Conservation (phyloP, 2,888 invertebrate genomes). For the Metellina segmentata region DNA sequence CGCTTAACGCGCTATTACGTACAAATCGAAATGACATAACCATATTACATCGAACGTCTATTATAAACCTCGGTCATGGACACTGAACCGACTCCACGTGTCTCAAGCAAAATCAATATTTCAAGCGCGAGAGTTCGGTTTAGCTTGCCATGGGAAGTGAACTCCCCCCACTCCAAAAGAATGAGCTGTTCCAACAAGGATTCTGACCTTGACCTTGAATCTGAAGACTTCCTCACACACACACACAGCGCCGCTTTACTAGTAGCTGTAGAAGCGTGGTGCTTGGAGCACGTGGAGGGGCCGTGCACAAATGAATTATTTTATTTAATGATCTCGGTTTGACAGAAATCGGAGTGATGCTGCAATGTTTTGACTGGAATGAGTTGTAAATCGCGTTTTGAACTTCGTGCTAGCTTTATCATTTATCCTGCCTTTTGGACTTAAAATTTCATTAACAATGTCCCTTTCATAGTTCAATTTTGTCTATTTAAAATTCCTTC, state of each 20-base stretch:
- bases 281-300: conserved; percentile 63
- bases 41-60: background rate
- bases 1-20: background rate
- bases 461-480: no score
- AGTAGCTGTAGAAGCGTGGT: conserved; percentile 63
- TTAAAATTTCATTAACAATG: no score
- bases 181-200: conserved; percentile 69
- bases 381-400: no score
- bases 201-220: conserved; percentile 75
- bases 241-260: conserved; percentile 51
- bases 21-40: conserved; percentile 9
- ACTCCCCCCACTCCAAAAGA: conserved; percentile 60
- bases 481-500: no score
- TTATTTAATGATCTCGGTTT: no score
- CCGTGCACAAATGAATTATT: background rate
- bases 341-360: no score
- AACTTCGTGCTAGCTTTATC: no score
- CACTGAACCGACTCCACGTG: conserved; percentile 40
- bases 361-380: no score
- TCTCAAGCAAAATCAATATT: conserved; percentile 59
- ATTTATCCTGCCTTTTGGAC: no score
- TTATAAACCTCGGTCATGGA: conserved; percentile 12
- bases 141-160: background rate
- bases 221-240: conserved; percentile 48
- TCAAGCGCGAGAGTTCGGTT: conserved; percentile 30